Percentiles rank a stretch among this genome's conserved stretches.
phyloP scores from a whole-genome alignment of 2,113 vertebrate genomes.

The Verasper variegatus region DNA sequence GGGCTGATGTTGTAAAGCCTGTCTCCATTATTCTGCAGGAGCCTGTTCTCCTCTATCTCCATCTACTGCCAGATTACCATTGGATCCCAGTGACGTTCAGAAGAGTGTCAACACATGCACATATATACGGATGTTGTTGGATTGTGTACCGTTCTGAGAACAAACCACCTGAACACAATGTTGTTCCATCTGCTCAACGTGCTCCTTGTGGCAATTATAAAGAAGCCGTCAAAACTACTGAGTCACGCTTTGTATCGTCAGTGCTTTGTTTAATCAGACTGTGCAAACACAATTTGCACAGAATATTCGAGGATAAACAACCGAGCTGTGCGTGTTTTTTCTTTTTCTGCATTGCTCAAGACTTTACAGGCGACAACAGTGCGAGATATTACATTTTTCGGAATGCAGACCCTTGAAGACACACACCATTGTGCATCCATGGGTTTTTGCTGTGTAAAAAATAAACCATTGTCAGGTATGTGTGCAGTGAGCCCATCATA shows the following conservation, averaged over 20 bases:
- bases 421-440: not conserved
- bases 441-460: too few species aligned
- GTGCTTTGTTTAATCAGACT: not conserved
- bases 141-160: not conserved
- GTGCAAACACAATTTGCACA: not conserved
- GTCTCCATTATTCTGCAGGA: too few species aligned
- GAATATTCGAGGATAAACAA: not conserved
- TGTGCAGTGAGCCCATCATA: slow-evolving; percentile 45
- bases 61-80: too few species aligned
- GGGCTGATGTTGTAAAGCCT: not conserved
- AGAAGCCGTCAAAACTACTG: not conserved
- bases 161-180: not conserved
- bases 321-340: not conserved
- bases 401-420: not conserved
- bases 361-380: too few species aligned
- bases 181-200: not conserved
- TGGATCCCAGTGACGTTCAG: too few species aligned
- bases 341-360: too few species aligned
- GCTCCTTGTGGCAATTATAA: not conserved
- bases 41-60: too few species aligned
- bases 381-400: not conserved
- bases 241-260: not conserved
- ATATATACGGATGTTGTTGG: too few species aligned
- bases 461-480: slow-evolving; percentile 43
- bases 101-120: too few species aligned